Conservation (phyloP, 2,113 vertebrate species). For the Gavia stellata region DNA sequence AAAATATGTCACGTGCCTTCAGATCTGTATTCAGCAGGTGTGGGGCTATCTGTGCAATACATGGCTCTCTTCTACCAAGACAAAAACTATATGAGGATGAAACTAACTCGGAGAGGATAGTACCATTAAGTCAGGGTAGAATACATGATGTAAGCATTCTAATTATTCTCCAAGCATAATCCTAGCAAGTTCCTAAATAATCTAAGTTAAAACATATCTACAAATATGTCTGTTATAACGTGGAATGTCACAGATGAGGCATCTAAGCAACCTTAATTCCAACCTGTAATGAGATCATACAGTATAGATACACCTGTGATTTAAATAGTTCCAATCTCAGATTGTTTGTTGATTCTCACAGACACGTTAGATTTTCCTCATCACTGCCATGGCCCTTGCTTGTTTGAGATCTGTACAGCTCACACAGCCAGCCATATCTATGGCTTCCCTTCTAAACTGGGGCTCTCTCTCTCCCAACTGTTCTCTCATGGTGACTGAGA, state of each 20-base stretch:
- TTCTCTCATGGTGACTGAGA: background rate
- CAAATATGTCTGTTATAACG: background rate
- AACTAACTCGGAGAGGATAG: background rate
- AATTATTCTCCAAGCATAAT: background rate
- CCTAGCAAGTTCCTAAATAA: background rate
- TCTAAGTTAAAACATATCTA: background rate
- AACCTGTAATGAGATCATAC: background rate
- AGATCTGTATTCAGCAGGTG: background rate
- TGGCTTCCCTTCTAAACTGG: background rate
- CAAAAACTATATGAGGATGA: background rate
- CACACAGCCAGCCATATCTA: background rate
- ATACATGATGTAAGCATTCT: too few relatives aligned
- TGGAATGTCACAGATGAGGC: background rate
- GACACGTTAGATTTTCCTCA: background rate
- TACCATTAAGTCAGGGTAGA: background rate
- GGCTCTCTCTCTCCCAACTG: fast-evolving
- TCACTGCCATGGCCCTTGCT: background rate
- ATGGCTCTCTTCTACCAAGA: background rate
- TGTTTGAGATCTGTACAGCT: background rate
- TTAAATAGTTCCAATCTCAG: background rate
- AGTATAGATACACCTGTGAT: background rate
- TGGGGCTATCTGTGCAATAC: background rate
- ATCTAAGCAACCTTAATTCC: background rate
- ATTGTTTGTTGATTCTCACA: background rate
- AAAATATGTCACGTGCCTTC: background rate